A percentile compares a stretch with the other conserved stretches of the same genome.
Evolutionary conservation across 2,888 invertebrate genomes (phyloP).

Genomic region (Mimas tiliae): DNA sequence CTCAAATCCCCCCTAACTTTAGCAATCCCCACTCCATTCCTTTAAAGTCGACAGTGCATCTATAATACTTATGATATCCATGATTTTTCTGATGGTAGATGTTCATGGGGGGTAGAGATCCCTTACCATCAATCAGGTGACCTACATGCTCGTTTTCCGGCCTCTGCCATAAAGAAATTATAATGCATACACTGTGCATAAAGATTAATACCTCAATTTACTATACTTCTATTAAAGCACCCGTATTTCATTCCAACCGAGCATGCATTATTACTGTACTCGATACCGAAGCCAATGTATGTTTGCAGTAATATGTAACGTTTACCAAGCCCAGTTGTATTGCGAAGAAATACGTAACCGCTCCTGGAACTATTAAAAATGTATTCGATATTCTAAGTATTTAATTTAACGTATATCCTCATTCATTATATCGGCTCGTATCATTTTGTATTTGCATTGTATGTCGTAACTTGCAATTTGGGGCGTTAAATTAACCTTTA

Average conservation of each 20-base stretch:
- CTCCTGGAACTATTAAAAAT: slow-evolving; percentile 61
- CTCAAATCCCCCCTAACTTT: no score
- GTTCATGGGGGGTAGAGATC: no score
- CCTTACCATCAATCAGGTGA: no score
- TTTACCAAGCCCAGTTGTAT: slow-evolving; percentile 49
- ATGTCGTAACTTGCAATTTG: not conserved
- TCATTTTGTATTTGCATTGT: not conserved
- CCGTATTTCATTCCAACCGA: slow-evolving; percentile 12
- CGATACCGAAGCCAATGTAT: slow-evolving; percentile 31
- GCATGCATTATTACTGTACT: slow-evolving; percentile 28
- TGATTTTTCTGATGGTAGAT: no score
- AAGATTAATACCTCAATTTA: not conserved
- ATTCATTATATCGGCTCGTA: not conserved
- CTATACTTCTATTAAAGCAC: slow-evolving; percentile 5
- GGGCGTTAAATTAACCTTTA: no score
- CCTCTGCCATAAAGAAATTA: not conserved
- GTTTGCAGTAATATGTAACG: slow-evolving; percentile 46
- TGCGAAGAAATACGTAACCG: slow-evolving; percentile 52
- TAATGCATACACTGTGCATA: not conserved
- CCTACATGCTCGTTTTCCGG: no score
- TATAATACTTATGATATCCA: no score
- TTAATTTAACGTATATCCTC: slow-evolving; percentile 23
- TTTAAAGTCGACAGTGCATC: no score
- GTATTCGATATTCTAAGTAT: slow-evolving; percentile 57
- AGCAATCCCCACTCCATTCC: no score